Percentiles rank a stretch among this genome's conserved stretches.
Conservation (phyloP, 2,113 vertebrate species). For the Orycteropus afer region DNA sequence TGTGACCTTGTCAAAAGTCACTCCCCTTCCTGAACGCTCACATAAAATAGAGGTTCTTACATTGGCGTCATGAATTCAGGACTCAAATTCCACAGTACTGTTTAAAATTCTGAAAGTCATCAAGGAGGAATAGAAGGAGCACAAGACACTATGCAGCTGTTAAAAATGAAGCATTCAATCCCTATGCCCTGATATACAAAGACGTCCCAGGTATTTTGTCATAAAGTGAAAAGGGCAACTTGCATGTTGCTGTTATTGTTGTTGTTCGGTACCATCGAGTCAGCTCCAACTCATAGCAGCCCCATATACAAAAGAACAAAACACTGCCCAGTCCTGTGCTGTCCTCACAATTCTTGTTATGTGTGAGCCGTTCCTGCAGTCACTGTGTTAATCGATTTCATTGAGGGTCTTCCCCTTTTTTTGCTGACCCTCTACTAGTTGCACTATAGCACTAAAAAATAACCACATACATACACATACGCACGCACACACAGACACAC, state of each 20-base stretch:
- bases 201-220: neutral
- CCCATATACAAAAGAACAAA: no score
- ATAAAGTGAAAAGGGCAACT: slow-evolving; percentile 35
- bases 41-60: slow-evolving; percentile 43
- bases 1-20: slow-evolving; percentile 29
- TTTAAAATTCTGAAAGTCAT: slow-evolving; percentile 36
- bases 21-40: neutral
- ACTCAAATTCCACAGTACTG: neutral
- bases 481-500: neutral
- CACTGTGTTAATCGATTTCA: no score
- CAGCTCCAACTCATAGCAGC: no score
- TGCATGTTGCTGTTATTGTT: no score
- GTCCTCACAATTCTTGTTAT: no score
- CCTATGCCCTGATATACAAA: neutral
- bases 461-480: no score
- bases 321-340: no score
- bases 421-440: no score
- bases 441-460: neutral
- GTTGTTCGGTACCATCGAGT: no score
- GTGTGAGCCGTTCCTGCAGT: no score
- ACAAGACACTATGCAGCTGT: neutral
- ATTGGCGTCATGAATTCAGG: neutral
- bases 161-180: slow-evolving; percentile 12
- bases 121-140: neutral
- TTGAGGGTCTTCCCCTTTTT: no score